phyloP scores from a whole-genome alignment of 92 coral and sea anemone genomes.

The Desmophyllum pertusum region DNA sequence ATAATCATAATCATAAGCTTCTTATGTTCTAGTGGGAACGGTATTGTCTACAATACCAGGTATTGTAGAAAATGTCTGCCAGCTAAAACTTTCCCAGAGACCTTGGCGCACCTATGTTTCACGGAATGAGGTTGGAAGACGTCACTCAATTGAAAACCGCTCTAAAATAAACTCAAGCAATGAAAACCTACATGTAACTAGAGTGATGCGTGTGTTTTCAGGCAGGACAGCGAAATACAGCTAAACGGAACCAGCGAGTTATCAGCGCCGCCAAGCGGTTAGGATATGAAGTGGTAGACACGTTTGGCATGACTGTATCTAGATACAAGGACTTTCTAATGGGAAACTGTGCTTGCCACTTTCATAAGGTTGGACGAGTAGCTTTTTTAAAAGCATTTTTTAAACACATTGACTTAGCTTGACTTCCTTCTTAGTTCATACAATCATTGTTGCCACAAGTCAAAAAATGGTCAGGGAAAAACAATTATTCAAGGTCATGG shows the following conservation, averaged over 20 bases:
- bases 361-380: slow-evolving; percentile 69
- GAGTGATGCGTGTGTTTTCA: slow-evolving; percentile 14
- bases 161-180: background rate
- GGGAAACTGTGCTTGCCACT: slow-evolving; percentile 86
- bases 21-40: too few species aligned
- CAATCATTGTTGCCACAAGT: too few species aligned
- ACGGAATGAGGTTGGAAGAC: too few species aligned
- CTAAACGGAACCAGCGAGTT: slow-evolving; percentile 63
- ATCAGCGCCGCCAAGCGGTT: slow-evolving; percentile 50
- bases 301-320: slow-evolving; percentile 74
- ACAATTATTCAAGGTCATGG: too few species aligned
- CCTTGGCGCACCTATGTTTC: too few species aligned
- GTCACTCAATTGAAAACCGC: too few species aligned
- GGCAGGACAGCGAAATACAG: slow-evolving; percentile 63
- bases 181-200: background rate
- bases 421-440: background rate
- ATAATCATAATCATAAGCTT: too few species aligned
- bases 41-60: too few species aligned
- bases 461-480: too few species aligned
- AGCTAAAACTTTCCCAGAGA: too few species aligned
- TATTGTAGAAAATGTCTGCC: too few species aligned
- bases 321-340: slow-evolving; percentile 76
- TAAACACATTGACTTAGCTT: background rate
- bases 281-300: slow-evolving; percentile 79
- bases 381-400: background rate